A percentile compares a stretch with the other conserved stretches of the same genome.
These are phyloP conservation scores for Cephalopholis sonnerati DNA, from an alignment of 2,113 vertebrate genomes.

Conservation along the genomic window DNA sequence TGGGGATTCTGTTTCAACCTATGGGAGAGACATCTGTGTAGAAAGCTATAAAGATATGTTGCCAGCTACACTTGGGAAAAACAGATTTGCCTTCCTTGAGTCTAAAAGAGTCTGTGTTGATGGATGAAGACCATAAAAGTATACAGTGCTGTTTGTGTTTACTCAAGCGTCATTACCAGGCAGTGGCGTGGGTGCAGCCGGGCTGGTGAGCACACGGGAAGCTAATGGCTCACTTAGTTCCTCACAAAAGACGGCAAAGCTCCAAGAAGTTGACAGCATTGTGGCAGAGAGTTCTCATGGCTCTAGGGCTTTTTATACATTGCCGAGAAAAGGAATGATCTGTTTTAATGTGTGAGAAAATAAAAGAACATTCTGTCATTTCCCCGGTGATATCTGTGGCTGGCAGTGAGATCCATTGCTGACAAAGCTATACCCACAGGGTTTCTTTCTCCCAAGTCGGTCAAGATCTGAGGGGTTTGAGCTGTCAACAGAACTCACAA, in stretches of 20 bases:
- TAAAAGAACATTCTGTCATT: constrained; percentile 9
- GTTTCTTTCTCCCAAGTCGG: not conserved
- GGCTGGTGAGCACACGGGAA: not conserved
- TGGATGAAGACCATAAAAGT: constrained; percentile 44
- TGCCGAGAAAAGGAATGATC: not conserved
- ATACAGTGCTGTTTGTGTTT: constrained; percentile 36
- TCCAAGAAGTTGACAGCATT: not conserved
- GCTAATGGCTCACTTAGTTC: constrained; percentile 25
- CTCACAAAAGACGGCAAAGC: constrained; percentile 3
- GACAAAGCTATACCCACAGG: not conserved
- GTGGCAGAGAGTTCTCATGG: constrained; percentile 30
- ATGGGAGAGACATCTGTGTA: not conserved
- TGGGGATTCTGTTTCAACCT: not conserved
- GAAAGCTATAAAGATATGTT: not conserved
- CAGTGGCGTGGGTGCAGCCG: constrained; percentile 9
- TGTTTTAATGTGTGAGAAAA: constrained; percentile 16
- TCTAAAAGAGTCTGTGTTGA: constrained; percentile 26
- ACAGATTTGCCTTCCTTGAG: not conserved
- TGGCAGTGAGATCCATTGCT: not conserved
- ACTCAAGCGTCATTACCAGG: constrained; percentile 22
- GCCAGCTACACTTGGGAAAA: constrained; percentile 6
- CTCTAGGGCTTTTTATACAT: constrained; percentile 29
- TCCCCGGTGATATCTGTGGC: constrained; percentile 17
- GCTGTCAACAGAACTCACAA: constrained; percentile 1
- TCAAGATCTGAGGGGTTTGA: constrained; percentile 10